Evolutionary conservation across 2,113 vertebrate species (phyloP), one percentile per base, ranked within the genome.

Genomic region (Erpornis zantholeuca): DNA sequence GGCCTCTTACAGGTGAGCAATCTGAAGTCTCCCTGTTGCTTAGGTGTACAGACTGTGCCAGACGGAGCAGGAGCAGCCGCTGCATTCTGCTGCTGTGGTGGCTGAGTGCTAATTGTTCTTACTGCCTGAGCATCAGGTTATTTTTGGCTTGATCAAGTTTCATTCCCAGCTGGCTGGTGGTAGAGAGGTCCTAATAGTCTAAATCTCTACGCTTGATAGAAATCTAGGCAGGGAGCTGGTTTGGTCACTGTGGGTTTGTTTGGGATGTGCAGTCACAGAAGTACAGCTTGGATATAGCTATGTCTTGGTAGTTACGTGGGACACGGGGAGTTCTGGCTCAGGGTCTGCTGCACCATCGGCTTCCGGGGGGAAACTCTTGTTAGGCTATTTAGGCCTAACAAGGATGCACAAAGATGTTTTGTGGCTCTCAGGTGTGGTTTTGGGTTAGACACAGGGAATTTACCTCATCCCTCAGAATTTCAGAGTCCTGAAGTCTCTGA

Each of bases 101-200:
- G 36, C 71, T 73, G 33, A 36, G 63, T 72, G 59, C 68, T 94
- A 94, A 90, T 96, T 95, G 88, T 25, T 91, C 94, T 70, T 72
- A 59, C 56, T 80, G 85, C 78, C 54, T 90, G 50, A 91, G 44
- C 82, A 73, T 92, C 35, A 59, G 59, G 35, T 91, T 95, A 65
- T 80, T 86, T 96, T 88, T 79, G 76, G 38, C 59, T 90, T 80
- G 71, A 82, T 92, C 71, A 77, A 15, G 52, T 92, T 94, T 91
- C 44, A 35, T 88, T 89, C 31, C 38, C 56, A 50, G 70, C 75
- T 56, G 19, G 12, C 86, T 76, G 16, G 36, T 52, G 56, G 44
- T 57, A 47, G 21, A 88, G 44, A 60, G 56, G 20, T 72, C 36
- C 42, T 91, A 33, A 49, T 52, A 11, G 2, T 65, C 36, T 44